phyloP scores from a whole-genome alignment of 2,888 invertebrate species.

The Ectemnius continuus region DNA sequence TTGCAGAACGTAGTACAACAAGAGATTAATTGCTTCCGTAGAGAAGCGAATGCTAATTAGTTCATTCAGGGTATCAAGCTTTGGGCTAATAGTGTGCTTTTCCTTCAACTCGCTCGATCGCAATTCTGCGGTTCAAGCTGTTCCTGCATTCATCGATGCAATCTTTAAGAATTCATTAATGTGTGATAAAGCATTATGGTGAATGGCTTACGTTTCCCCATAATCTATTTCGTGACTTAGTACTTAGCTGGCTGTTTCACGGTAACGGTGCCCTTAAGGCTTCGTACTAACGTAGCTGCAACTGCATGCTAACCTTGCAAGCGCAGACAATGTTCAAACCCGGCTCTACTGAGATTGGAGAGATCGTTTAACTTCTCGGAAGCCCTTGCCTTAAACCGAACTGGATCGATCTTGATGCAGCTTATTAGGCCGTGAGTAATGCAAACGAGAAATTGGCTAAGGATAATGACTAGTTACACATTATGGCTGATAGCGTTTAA shows the following conservation, averaged over 20 bases:
- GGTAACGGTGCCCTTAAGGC: conserved; percentile 20
- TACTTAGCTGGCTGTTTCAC: conserved; percentile 33
- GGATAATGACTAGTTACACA: too few species aligned
- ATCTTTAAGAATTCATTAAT: conserved; percentile 20
- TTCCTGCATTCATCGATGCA: conserved; percentile 14
- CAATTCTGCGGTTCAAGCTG: neutral
- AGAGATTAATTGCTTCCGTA: conserved; percentile 68
- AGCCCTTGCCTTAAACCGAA: too few species aligned
- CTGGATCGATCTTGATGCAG: too few species aligned
- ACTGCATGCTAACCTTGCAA: too few species aligned
- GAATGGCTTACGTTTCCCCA: conserved; percentile 37
- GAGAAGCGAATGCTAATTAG: conserved; percentile 68
- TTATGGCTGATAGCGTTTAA: too few species aligned
- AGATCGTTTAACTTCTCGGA: too few species aligned
- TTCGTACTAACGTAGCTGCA: conserved; percentile 14
- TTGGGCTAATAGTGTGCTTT: too few species aligned
- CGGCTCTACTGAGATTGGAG: neutral
- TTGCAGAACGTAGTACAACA: conserved; percentile 45
- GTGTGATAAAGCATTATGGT: conserved; percentile 18
- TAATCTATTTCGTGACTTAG: conserved; percentile 29
- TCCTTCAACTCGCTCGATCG: too few species aligned
- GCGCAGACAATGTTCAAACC: neutral
- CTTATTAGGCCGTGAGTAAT: too few species aligned
- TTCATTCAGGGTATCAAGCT: conserved; percentile 31
- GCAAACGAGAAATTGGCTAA: too few species aligned